phyloP scores from a whole-genome alignment of 2,888 invertebrate genomes.

The Trilocha varians region DNA sequence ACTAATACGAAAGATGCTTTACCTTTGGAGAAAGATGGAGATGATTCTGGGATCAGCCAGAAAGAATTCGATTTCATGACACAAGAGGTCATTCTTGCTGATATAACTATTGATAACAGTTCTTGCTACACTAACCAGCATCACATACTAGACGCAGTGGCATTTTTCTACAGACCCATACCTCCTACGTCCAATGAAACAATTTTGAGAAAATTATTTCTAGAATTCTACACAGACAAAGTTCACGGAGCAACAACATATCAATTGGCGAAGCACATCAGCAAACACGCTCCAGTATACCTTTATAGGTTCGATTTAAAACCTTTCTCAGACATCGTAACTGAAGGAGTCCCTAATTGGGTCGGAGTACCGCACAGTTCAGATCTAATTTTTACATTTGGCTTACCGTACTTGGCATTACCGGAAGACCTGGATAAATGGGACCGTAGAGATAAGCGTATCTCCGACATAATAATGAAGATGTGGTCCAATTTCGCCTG shows the following conservation, averaged over 20 bases:
- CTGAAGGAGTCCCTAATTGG: constrained; percentile 82
- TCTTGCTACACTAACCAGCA: constrained; percentile 76
- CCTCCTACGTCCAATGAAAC: constrained; percentile 76
- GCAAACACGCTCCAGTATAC: constrained; percentile 75
- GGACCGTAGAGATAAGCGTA: constrained; percentile 84
- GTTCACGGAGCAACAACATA: constrained; percentile 82
- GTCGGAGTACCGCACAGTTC: constrained; percentile 86
- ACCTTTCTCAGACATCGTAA: constrained; percentile 76
- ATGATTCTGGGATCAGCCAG: constrained; percentile 74
- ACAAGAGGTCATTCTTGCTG: constrained; percentile 75
- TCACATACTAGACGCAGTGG: constrained; percentile 80
- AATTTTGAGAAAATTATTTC: constrained; percentile 75
- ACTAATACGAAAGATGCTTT: constrained; percentile 88
- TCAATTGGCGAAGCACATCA: constrained; percentile 77
- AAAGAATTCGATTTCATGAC: constrained; percentile 76
- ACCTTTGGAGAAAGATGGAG: constrained; percentile 70
- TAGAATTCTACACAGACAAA: constrained; percentile 84
- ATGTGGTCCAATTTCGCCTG: constrained; percentile 87
- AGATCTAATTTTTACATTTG: constrained; percentile 87
- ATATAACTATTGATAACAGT: constrained; percentile 72
- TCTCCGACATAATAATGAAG: constrained; percentile 85
- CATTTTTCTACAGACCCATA: constrained; percentile 83
- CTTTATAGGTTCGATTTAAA: constrained; percentile 85
- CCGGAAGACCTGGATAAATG: constrained; percentile 76
- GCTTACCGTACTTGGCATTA: constrained; percentile 81